These are phyloP conservation scores for Acrocephalus kingi DNA, from an alignment of 2,113 vertebrate genomes.

Conservation along the genomic window DNA sequence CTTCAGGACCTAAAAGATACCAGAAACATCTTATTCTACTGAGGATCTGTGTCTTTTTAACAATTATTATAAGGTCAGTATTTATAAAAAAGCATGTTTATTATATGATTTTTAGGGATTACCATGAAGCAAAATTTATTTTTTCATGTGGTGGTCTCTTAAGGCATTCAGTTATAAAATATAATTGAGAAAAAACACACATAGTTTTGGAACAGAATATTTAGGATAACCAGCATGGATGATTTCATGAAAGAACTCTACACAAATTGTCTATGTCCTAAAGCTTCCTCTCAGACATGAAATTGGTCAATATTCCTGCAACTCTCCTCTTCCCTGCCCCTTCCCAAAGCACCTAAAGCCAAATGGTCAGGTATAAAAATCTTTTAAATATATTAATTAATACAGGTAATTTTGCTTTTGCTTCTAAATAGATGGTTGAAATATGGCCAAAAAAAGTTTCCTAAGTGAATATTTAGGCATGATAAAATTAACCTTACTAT, in stretches of 20 bases:
- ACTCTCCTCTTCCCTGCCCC: not conserved
- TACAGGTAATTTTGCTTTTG: not conserved
- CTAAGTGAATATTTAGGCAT: not conserved
- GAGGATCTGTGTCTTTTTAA: not conserved
- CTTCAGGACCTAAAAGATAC: not conserved
- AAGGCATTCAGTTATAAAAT: not conserved
- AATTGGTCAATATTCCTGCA: not conserved
- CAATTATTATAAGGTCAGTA: not conserved
- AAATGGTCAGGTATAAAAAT: not conserved
- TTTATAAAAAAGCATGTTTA: not conserved
- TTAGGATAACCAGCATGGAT: not conserved
- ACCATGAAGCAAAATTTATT: not conserved
- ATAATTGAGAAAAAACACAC: not conserved
- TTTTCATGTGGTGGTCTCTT: not conserved
- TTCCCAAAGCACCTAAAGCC: not conserved
- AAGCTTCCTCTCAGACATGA: not conserved
- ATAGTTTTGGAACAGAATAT: not conserved
- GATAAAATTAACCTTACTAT: not conserved
- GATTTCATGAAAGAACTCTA: not conserved
- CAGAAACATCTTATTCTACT: not conserved
- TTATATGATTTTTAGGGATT: not conserved
- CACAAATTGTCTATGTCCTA: not conserved
- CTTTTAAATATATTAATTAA: not conserved
- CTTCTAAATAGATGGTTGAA: not conserved
- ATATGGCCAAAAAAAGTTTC: not conserved